These are phyloP conservation scores for Monoplex corrugatus DNA, from an alignment of 2,888 invertebrate genomes.

Conservation along the genomic window DNA sequence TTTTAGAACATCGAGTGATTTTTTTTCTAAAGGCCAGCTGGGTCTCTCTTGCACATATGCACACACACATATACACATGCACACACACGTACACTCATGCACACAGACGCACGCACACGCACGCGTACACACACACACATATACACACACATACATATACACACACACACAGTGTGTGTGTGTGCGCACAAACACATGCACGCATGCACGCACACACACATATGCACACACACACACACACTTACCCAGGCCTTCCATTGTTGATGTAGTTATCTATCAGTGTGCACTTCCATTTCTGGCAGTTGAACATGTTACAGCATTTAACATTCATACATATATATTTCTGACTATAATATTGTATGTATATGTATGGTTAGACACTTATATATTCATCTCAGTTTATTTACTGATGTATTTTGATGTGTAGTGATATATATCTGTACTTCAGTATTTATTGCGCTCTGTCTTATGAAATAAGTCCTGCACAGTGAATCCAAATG, in stretches of 20 bases:
- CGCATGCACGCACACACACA: slow-evolving; percentile 22
- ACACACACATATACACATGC: too few species aligned
- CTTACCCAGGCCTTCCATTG: background rate
- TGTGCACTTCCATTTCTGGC: background rate
- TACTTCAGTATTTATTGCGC: too few species aligned
- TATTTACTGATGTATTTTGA: too few species aligned
- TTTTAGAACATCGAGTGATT: too few species aligned
- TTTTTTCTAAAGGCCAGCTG: too few species aligned
- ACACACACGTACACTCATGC: background rate
- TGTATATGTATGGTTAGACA: background rate
- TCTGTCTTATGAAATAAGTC: too few species aligned
- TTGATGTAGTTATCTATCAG: background rate
- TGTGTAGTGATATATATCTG: too few species aligned
- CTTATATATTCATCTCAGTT: too few species aligned
- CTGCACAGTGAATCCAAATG: too few species aligned
- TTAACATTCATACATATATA: background rate
- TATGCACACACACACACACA: slow-evolving; percentile 1
- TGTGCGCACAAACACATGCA: background rate
- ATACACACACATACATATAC: background rate
- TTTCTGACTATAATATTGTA: background rate
- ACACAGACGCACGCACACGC: background rate
- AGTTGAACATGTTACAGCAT: background rate
- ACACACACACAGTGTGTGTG: background rate
- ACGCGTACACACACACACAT: background rate
- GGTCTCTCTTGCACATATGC: too few species aligned